Percentiles rank a stretch among this genome's conserved stretches.
Evolutionary conservation across 2,113 vertebrate species (phyloP).

Genomic region (Hypomesus transpacificus): DNA sequence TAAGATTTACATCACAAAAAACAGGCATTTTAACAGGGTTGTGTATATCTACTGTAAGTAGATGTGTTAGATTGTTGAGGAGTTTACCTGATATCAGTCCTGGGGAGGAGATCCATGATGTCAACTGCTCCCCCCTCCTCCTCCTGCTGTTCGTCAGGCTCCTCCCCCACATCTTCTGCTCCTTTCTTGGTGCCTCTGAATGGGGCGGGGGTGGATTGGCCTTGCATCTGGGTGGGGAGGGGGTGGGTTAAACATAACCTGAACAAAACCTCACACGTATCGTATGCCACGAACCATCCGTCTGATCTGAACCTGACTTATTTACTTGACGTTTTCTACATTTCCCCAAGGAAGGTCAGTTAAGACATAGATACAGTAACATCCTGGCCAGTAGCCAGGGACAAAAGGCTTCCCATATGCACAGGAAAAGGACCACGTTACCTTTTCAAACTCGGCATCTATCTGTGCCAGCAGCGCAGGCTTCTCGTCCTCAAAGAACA

Average conservation of each 20-base stretch:
- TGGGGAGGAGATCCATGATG: conserved; percentile 90
- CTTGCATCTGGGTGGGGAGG: conserved; percentile 81
- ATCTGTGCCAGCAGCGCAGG: conserved; percentile 94
- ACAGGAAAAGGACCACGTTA: conserved; percentile 44
- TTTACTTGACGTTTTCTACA: no score
- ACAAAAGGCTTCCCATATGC: background rate
- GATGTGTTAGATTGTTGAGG: background rate
- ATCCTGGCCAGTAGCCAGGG: background rate
- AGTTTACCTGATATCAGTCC: conserved; percentile 84
- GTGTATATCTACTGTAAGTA: no score
- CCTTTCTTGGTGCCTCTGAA: conserved; percentile 75
- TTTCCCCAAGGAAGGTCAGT: no score
- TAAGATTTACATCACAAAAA: no score
- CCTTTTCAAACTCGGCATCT: conserved; percentile 96
- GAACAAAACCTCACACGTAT: background rate
- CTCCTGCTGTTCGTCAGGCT: conserved; percentile 79
- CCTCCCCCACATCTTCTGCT: conserved; percentile 65
- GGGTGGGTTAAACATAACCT: background rate
- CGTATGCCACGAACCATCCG: background rate
- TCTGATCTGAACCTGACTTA: no score
- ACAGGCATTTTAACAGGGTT: no score
- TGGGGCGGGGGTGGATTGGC: conserved; percentile 83
- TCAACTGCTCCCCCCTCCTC: conserved; percentile 78
- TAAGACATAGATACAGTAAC: background rate
- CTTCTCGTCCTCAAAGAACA: conserved; percentile 99